These are phyloP conservation scores for Eudasyphora cyanicolor DNA, from an alignment of 2,888 invertebrate species.

Conservation along the genomic window DNA sequence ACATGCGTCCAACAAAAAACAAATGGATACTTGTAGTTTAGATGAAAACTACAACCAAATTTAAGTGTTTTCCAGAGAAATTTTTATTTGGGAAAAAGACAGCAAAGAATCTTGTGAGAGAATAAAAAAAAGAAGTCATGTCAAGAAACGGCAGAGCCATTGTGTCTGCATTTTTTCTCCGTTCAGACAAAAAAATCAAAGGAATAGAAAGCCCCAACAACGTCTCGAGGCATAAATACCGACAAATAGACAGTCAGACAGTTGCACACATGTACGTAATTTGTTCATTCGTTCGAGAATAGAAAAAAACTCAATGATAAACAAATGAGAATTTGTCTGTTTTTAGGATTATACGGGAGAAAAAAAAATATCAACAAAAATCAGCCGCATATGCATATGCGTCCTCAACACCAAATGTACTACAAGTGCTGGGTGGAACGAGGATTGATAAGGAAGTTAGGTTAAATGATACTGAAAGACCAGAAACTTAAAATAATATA, in stretches of 20 bases:
- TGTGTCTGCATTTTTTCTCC: slow-evolving; percentile 37
- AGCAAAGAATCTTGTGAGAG: slow-evolving; percentile 17
- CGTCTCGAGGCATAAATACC: slow-evolving; percentile 33
- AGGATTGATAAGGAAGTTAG: not conserved
- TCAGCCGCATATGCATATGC: not conserved
- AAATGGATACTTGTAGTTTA: slow-evolving; percentile 26
- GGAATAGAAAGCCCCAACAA: slow-evolving; percentile 11
- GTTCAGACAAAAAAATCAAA: slow-evolving; percentile 17
- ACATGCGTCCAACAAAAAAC: not conserved
- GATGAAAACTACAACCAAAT: slow-evolving; percentile 45
- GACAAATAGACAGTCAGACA: slow-evolving; percentile 38
- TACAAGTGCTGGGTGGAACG: not conserved
- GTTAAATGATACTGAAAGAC: too few species aligned
- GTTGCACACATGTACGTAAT: slow-evolving; percentile 4
- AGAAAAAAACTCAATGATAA: slow-evolving; percentile 17
- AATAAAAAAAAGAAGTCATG: not conserved
- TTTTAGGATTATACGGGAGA: not conserved
- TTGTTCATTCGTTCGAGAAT: not conserved
- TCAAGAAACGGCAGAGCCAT: slow-evolving; percentile 41
- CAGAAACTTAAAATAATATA: too few species aligned
- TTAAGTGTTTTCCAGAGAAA: slow-evolving; percentile 62
- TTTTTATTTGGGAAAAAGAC: slow-evolving; percentile 33
- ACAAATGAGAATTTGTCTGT: slow-evolving; percentile 28
- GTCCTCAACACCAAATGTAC: too few species aligned
- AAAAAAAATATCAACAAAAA: not conserved